Evolutionary conservation across 2,888 invertebrate species (phyloP).

Genomic region (Rhagium mordax): DNA sequence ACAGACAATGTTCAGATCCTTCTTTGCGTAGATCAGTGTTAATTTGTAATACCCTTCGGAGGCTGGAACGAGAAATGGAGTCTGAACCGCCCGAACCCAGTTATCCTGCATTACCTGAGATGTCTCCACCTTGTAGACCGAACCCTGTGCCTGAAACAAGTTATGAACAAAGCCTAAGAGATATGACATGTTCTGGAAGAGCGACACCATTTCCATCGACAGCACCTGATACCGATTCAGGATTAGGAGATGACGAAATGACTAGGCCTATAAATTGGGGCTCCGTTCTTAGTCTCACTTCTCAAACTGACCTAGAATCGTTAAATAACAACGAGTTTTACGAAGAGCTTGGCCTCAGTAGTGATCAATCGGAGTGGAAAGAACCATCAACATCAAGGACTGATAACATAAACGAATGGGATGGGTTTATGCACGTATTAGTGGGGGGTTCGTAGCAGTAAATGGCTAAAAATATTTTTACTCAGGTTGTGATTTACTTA

Average conservation of each 20-base stretch:
- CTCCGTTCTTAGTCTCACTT: slow-evolving; percentile 89
- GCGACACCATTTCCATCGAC: slow-evolving; percentile 80
- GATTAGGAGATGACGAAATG: slow-evolving; percentile 81
- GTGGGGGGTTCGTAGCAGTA: slow-evolving; percentile 79
- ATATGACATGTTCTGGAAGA: slow-evolving; percentile 74
- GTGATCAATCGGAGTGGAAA: slow-evolving; percentile 72
- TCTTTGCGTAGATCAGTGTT: slow-evolving; percentile 91
- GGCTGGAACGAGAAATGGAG: slow-evolving; percentile 81
- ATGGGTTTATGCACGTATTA: slow-evolving; percentile 80
- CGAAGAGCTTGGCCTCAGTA: slow-evolving; percentile 78
- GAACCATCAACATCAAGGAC: slow-evolving; percentile 67
- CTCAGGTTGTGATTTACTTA: slow-evolving; percentile 70
- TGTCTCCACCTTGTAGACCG: slow-evolving; percentile 64
- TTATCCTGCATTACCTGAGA: slow-evolving; percentile 69
- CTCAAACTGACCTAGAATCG: slow-evolving; percentile 89
- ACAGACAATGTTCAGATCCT: slow-evolving; percentile 91
- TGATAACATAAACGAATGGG: slow-evolving; percentile 70
- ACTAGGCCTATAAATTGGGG: slow-evolving; percentile 92
- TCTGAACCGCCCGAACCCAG: slow-evolving; percentile 73
- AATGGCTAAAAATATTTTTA: slow-evolving; percentile 41
- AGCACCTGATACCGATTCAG: slow-evolving; percentile 79
- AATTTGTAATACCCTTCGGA: slow-evolving; percentile 91
- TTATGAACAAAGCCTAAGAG: slow-evolving; percentile 70
- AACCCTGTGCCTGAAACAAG: slow-evolving; percentile 58
- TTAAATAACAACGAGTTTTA: slow-evolving; percentile 86